These are phyloP conservation scores for Zootermopsis nevadensis DNA, from an alignment of 2,888 invertebrate genomes.

Conservation along the genomic window DNA sequence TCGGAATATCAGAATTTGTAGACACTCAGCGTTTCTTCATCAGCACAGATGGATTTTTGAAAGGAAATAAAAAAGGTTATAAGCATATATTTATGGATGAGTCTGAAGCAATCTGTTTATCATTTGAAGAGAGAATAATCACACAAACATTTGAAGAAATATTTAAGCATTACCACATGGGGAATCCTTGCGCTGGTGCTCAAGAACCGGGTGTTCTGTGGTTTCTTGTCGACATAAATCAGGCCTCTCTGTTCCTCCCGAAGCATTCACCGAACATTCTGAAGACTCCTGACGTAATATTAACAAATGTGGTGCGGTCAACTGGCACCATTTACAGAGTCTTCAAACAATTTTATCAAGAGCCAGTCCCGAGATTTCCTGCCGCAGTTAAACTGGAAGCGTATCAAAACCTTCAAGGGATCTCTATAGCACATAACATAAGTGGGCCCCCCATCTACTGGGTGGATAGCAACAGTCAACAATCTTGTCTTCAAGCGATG, in stretches of 20 bases:
- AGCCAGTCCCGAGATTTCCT: conserved; percentile 57
- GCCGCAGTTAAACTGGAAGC: conserved; percentile 51
- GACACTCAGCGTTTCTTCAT: conserved; percentile 60
- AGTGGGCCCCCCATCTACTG: conserved; percentile 60
- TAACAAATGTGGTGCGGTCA: conserved; percentile 60
- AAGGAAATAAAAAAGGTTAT: conserved; percentile 58
- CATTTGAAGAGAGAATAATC: conserved; percentile 59
- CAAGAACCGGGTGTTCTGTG: conserved; percentile 60
- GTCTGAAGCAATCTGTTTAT: conserved; percentile 60
- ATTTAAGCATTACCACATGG: conserved; percentile 50
- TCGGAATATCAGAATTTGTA: conserved; percentile 22
- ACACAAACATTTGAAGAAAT: conserved; percentile 56
- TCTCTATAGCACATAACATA: conserved; percentile 58
- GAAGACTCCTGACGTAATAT: conserved; percentile 58
- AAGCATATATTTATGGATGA: conserved; percentile 62
- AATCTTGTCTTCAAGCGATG: conserved; percentile 53
- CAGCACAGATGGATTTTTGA: conserved; percentile 58
- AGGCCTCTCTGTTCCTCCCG: conserved; percentile 60
- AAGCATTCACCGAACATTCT: conserved; percentile 59
- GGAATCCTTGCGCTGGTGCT: conserved; percentile 32
- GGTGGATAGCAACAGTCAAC: conserved; percentile 53
- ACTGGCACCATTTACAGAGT: conserved; percentile 59
- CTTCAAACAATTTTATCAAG: conserved; percentile 60
- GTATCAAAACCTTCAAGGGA: conserved; percentile 56
- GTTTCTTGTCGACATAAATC: conserved; percentile 62